Conservation (phyloP, 2,113 vertebrate genomes). For the Balaenoptera acutorostrata region DNA sequence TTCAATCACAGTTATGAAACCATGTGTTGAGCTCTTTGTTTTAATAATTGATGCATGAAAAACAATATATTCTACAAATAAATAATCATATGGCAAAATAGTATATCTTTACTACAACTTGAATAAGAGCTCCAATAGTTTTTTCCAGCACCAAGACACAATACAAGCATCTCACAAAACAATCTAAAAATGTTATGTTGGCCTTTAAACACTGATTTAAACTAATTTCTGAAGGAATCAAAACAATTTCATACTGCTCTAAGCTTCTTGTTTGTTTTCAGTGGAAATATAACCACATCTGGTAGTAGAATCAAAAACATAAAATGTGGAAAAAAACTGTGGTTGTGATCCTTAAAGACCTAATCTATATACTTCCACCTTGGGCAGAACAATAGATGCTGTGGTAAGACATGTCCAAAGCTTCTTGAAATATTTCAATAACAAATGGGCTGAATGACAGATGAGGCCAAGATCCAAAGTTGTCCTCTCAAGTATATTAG, state of each 20-base stretch:
- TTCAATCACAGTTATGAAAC: conserved; percentile 77
- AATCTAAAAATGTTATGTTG: conserved; percentile 68
- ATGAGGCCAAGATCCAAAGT: conserved; percentile 51
- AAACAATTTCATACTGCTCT: conserved; percentile 76
- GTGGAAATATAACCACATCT: conserved; percentile 75
- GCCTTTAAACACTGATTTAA: conserved; percentile 55
- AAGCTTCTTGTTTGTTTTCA: conserved; percentile 76
- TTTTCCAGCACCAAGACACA: conserved; percentile 53
- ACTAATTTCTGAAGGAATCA: conserved; percentile 76
- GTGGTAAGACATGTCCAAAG: conserved; percentile 46
- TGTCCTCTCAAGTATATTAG: conserved; percentile 68
- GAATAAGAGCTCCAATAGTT: conserved; percentile 49
- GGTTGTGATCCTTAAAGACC: conserved; percentile 57
- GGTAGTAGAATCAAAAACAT: conserved; percentile 75
- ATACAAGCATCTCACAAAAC: conserved; percentile 65
- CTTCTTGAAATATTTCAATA: conserved; percentile 64
- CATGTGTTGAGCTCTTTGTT: conserved; percentile 72
- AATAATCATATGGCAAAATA: conserved; percentile 64
- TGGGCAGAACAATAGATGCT: conserved; percentile 57
- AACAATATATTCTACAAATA: conserved; percentile 69
- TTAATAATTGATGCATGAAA: conserved; percentile 72
- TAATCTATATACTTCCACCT: conserved; percentile 56
- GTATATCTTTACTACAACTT: conserved; percentile 67
- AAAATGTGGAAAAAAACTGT: conserved; percentile 66
- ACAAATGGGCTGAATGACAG: conserved; percentile 38